Evolutionary conservation across 2,888 invertebrate genomes (phyloP), one percentile per base, ranked within the genome.

Genomic region (Busseola fusca): DNA sequence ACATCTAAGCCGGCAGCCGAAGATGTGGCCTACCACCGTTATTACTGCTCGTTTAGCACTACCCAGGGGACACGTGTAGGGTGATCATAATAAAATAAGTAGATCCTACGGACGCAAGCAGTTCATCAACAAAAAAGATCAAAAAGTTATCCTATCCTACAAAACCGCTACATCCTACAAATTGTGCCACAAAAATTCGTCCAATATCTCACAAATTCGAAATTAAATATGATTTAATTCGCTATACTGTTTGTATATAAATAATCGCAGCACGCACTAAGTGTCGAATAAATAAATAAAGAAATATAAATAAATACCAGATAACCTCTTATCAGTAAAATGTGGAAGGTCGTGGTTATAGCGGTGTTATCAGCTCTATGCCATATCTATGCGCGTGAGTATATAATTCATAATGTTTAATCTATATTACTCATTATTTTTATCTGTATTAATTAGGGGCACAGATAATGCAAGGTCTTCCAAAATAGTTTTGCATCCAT

Each of bases 311-410:
- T 64, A 69, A 52, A 52, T 57, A 65, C 45, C 50, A 60, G 84
- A 79, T 85, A 83, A 78, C 86, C 80, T 69, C 60, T 66, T 79
- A 72, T 76, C 70, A 40, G 37, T 30, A 74, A 68, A 74, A 88
- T 88, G 86, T 81, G 80, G 82, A 86, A 86, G 76, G 72, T 84
- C 74, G 64, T 74, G 67, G 76, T 56, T 59, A 80, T 88, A 81
- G 68, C 70, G 30, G 68, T 84, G 66, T 65, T 87, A 70, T 81
- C 80, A 62, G 70, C 74, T 50, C 67, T 84, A 63, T 72, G 69
- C 77, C 69, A 72, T 59, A 69, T 76, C 30, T 68, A 80, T 27
- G 82, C 88, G 65, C 64, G 89, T 86, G 69, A 87, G 88, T 85
- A 45, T 67, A 67, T 59, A 7, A 58, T 73, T 68, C 60, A 69